Conservation (phyloP, 2,888 invertebrate genomes). For the Ophion costatus region DNA sequence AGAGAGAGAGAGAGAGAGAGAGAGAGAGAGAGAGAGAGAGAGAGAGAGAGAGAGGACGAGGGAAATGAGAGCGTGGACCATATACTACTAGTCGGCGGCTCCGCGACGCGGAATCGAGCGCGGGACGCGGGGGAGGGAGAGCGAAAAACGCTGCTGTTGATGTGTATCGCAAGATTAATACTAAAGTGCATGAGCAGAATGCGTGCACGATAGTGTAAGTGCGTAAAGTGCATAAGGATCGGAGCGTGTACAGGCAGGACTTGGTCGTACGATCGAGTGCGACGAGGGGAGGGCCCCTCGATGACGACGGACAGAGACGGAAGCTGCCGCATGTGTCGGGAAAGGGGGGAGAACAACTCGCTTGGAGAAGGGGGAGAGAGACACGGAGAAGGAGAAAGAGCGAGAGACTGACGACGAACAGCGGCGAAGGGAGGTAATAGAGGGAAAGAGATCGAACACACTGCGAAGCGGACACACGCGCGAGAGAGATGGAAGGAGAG, state of each 20-base stretch:
- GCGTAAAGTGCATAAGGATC: slow-evolving; percentile 64
- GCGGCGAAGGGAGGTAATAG: slow-evolving; percentile 16
- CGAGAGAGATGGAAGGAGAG: slow-evolving; percentile 58
- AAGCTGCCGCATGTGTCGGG: slow-evolving; percentile 27
- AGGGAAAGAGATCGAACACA: slow-evolving; percentile 43
- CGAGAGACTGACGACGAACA: slow-evolving; percentile 13
- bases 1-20: slow-evolving; percentile 14
- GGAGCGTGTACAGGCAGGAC: slow-evolving; percentile 54
- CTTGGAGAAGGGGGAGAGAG: slow-evolving; percentile 54
- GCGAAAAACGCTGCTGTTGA: slow-evolving; percentile 43
- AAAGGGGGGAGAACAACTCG: slow-evolving; percentile 46
- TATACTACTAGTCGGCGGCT: slow-evolving; percentile 3
- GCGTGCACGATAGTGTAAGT: slow-evolving; percentile 62
- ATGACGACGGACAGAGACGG: slow-evolving; percentile 58
- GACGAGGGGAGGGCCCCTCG: slow-evolving; percentile 44
- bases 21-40: slow-evolving; percentile 9
- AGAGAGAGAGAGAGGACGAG: slow-evolving; percentile 38
- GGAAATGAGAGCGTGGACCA: slow-evolving; percentile 54
- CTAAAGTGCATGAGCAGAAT: slow-evolving; percentile 44
- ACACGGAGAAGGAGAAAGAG: slow-evolving; percentile 8
- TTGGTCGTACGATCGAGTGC: slow-evolving; percentile 29
- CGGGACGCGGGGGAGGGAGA: slow-evolving; percentile 13
- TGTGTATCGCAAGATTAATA: slow-evolving; percentile 54
- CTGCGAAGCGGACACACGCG: slow-evolving; percentile 39
- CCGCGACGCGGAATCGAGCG: background rate